Conservation (phyloP, 2,113 vertebrate genomes). For the Malaclemys terrapin region DNA sequence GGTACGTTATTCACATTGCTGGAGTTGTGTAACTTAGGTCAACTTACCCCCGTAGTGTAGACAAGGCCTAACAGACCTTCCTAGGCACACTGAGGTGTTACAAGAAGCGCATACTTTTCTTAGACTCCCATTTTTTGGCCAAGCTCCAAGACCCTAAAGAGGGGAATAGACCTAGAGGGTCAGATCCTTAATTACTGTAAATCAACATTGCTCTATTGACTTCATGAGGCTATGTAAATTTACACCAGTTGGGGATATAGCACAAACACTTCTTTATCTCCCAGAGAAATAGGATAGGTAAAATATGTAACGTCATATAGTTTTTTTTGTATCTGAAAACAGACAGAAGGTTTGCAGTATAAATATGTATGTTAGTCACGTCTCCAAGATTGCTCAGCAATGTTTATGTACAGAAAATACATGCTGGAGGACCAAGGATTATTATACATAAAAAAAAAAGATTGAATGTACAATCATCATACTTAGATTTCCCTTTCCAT, state of each 20-base stretch:
- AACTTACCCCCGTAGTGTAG: too few relatives aligned
- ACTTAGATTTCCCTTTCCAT: neutral
- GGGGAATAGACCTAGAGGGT: neutral
- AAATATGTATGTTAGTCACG: neutral
- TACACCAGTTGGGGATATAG: neutral
- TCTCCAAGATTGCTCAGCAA: neutral
- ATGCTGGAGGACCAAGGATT: neutral
- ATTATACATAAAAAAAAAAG: neutral
- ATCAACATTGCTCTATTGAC: neutral
- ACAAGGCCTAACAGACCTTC: neutral
- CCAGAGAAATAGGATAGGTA: neutral
- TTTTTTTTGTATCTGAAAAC: neutral
- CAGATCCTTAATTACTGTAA: neutral
- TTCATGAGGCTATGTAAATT: neutral
- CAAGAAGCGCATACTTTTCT: neutral
- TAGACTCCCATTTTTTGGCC: neutral
- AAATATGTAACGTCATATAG: neutral
- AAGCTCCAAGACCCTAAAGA: neutral
- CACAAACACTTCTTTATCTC: neutral
- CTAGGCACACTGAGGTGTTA: neutral
- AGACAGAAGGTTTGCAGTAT: neutral
- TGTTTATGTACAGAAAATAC: neutral
- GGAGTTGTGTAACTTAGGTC: too few relatives aligned
- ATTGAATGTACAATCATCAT: neutral
- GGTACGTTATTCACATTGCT: too few relatives aligned